These are phyloP conservation scores for Carettochelys insculpta DNA, from an alignment of 2,113 vertebrate species.

Conservation along the genomic window DNA sequence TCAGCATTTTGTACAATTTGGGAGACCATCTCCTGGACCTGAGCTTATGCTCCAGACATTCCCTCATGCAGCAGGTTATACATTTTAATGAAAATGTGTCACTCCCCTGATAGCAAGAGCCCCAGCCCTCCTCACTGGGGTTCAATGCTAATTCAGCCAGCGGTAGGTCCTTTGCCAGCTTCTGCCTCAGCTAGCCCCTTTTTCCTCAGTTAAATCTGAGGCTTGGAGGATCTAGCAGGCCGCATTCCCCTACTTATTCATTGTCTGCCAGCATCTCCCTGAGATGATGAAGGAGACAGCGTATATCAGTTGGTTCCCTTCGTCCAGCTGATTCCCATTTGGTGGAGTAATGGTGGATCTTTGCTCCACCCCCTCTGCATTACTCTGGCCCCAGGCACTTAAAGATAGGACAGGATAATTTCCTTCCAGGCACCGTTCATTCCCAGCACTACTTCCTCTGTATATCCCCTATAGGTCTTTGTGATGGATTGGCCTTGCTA, in stretches of 20 bases:
- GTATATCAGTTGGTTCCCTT: background rate
- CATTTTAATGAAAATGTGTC: background rate
- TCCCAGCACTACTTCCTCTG: background rate
- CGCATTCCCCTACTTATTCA: background rate
- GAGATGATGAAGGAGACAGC: background rate
- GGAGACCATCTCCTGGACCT: background rate
- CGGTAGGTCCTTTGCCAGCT: background rate
- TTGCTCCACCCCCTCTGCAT: background rate
- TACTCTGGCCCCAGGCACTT: background rate
- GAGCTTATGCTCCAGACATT: background rate
- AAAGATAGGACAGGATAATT: background rate
- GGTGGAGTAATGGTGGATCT: background rate
- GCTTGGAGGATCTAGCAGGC: background rate
- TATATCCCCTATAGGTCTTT: background rate
- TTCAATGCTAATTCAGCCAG: background rate
- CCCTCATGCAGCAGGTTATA: background rate
- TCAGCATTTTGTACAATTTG: background rate
- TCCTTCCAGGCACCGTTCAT: background rate
- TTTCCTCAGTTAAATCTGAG: background rate
- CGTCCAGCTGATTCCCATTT: background rate
- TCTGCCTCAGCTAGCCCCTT: background rate
- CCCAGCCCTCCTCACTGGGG: background rate
- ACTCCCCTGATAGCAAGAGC: background rate
- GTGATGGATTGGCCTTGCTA: background rate
- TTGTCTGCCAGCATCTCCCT: background rate